phyloP scores from a whole-genome alignment of 2,888 invertebrate genomes.

The Xylota segnis region DNA sequence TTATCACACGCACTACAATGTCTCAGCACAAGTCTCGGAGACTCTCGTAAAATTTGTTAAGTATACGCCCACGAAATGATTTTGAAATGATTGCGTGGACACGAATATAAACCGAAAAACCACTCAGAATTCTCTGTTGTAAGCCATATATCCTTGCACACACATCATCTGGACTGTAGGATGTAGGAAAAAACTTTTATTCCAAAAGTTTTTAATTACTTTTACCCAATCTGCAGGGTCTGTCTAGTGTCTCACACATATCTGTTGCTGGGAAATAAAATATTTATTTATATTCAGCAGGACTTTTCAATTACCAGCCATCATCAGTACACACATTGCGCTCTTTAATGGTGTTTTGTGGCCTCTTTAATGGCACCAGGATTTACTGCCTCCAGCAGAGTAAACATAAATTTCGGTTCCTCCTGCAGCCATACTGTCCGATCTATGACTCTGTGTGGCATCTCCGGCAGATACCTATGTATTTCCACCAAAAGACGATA shows the following conservation, averaged over 20 bases:
- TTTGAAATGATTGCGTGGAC: no score
- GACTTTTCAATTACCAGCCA: slow-evolving; percentile 26
- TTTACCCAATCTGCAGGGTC: background rate
- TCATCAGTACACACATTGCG: slow-evolving; percentile 39
- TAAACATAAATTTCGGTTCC: slow-evolving; percentile 50
- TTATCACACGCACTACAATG: no score
- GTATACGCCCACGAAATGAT: no score
- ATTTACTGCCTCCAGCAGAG: slow-evolving; percentile 48
- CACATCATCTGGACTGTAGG: no score
- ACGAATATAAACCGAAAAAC: no score
- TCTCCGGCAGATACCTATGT: background rate
- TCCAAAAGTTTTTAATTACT: slow-evolving; percentile 34
- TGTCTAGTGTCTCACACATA: background rate
- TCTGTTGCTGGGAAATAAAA: background rate
- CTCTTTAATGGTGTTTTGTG: slow-evolving; percentile 61
- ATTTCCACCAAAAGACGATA: background rate
- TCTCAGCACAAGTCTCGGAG: no score
- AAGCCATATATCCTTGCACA: no score
- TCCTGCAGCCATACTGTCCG: slow-evolving; percentile 16
- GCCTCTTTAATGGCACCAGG: slow-evolving; percentile 56
- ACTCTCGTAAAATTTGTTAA: no score
- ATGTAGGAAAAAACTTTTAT: background rate
- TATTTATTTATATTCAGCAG: background rate
- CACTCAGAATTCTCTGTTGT: no score
- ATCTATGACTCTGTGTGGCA: slow-evolving; percentile 22